Base-by-base conservation (phyloP, 2,888 invertebrate genomes). In the Amblyteles armatorius region DNA sequence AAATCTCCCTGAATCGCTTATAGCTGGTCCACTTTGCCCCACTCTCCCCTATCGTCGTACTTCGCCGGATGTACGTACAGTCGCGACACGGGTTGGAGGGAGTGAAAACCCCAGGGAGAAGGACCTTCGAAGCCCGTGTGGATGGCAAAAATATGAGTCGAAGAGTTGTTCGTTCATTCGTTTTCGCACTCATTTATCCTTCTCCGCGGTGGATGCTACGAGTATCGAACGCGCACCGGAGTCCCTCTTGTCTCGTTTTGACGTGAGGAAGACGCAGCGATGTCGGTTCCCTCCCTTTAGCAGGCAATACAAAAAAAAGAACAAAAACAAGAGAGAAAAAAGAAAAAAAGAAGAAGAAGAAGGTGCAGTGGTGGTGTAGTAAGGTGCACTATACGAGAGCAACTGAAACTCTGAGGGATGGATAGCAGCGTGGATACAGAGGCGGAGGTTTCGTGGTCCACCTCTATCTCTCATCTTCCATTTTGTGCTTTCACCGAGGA, bases 221-320 rank as follows among this genome's bases (percentile, higher is more conserved):
- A 48, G 63, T 57, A 71, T 81, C 40, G 40, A 52, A 22, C 60
- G 55, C 57, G 11, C 22, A 50, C 77, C 72, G 55, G 44, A 33
- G 68, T 72, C 65, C 19, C 26, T 40, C 55, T 19, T 63, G 69
- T 44, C 79, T 85, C 63, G 33, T 69, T 77, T 82, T 86, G 89
- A 89, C 88, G 86, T 84, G 88, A 89, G 83, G 89, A 89, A 89
- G 89, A 88, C 86, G 85, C 86, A 87, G 84, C 85, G 87, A 87
- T 74, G 33, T 79, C 50, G 78, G 82, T 78, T 85, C 85, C 60
- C 44, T 57, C 68, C 63, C 55, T 50, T 63, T 72, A 71, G 33
- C 44, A 65, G 77, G 26, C 13, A n/a, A 63, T 13, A 29, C 29
- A 60, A 33, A 63, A 33, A 29, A 11, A 26, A 26, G 2, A 33